A percentile compares a stretch with the other conserved stretches of the same genome.
phyloP scores from a whole-genome alignment of 2,113 vertebrate genomes.

The Prionailurus bengalensis region DNA sequence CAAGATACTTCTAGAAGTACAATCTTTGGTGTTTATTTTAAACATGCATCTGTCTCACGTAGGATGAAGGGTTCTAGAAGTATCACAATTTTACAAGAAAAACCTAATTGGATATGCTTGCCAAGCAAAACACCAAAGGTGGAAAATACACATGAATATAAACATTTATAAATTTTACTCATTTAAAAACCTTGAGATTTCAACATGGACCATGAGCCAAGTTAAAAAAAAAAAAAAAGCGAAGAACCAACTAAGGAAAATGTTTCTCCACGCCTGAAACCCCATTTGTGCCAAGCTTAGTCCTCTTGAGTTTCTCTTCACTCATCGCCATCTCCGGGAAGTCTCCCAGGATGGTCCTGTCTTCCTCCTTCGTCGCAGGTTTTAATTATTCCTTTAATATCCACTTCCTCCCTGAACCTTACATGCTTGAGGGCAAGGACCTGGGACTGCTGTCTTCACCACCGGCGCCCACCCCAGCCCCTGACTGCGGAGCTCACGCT shows the following conservation, averaged over 20 bases:
- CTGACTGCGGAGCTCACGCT: not conserved
- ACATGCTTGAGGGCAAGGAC: not conserved
- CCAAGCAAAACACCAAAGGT: slow-evolving; percentile 1
- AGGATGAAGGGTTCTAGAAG: not conserved
- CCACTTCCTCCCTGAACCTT: not conserved
- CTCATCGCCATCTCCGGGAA: not conserved
- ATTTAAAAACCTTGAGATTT: not conserved
- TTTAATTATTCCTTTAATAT: not conserved
- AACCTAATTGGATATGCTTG: not conserved
- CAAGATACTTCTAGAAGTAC: not conserved
- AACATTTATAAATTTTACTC: not conserved
- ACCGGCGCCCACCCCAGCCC: not conserved
- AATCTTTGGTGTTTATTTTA: not conserved
- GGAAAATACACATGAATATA: not conserved
- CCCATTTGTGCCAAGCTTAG: not conserved
- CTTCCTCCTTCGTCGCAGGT: not conserved
- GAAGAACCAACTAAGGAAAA: not conserved
- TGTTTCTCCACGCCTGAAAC: not conserved
- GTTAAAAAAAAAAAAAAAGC: not conserved
- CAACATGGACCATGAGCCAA: not conserved
- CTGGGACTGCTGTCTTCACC: too few species aligned
- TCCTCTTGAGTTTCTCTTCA: not conserved
- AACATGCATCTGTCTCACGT: not conserved
- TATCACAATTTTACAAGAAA: not conserved
- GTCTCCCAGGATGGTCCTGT: not conserved